These are phyloP conservation scores for Dermatemys mawii DNA, from an alignment of 2,113 vertebrate species.

Conservation along the genomic window DNA sequence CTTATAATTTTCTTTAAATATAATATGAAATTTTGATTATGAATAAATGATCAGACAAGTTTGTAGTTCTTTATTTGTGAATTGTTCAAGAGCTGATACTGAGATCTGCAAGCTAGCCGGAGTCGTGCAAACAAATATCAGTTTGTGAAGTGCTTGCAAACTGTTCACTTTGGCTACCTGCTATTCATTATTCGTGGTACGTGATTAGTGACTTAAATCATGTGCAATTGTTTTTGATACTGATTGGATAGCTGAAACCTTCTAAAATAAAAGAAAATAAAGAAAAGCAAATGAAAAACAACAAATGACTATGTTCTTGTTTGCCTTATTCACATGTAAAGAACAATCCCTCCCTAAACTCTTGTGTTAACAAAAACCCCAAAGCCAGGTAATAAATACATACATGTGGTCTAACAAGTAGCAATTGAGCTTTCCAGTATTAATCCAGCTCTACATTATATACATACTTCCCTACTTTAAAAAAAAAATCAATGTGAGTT, in stretches of 20 bases:
- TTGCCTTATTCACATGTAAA: not conserved
- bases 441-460: not conserved
- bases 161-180: not conserved
- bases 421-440: not conserved
- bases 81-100: not conserved
- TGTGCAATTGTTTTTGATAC: not conserved
- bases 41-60: not conserved
- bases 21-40: not conserved
- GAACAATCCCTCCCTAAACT: not conserved
- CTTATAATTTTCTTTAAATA: not conserved
- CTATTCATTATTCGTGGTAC: not conserved
- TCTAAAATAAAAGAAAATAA: not conserved
- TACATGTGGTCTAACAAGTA: not conserved
- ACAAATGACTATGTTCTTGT: not conserved
- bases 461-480: not conserved
- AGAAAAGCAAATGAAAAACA: not conserved
- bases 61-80: not conserved
- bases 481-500: not conserved
- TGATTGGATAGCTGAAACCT: not conserved
- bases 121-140: not conserved
- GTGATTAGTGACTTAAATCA: fast-evolving
- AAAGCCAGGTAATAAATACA: not conserved
- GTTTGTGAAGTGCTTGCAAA: not conserved
- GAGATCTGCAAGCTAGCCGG: not conserved
- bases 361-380: not conserved